Percentiles rank a stretch among this genome's conserved stretches.
Evolutionary conservation across 2,113 vertebrate species (phyloP).

Genomic region (Gymnarchus niloticus): DNA sequence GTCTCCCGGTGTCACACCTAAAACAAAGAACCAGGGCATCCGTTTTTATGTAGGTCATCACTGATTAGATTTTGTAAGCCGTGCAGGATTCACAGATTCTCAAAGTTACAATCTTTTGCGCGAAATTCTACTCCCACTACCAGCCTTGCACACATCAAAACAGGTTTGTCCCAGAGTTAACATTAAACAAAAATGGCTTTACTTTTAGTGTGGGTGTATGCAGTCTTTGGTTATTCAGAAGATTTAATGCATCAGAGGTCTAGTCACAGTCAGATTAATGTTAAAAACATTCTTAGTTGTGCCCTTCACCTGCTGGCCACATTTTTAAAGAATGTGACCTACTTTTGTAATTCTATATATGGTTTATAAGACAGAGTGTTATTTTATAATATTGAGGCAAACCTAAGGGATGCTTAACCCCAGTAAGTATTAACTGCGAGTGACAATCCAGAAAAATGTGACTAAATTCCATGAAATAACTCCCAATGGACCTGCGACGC

Average conservation of each 20-base stretch:
- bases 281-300: background rate
- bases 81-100: slow-evolving; percentile 3
- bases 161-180: background rate
- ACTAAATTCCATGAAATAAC: background rate
- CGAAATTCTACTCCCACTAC: background rate
- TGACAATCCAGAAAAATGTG: background rate
- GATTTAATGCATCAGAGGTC: background rate
- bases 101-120: background rate
- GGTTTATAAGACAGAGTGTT: background rate
- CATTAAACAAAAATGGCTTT: background rate
- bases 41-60: slow-evolving; percentile 2
- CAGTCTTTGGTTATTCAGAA: background rate
- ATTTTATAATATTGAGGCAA: background rate
- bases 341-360: background rate
- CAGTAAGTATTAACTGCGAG: background rate
- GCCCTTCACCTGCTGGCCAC: background rate
- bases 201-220: background rate
- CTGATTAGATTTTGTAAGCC: background rate
- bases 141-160: background rate
- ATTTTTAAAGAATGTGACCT: background rate
- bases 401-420: background rate
- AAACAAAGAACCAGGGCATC: background rate
- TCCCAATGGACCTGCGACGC: background rate
- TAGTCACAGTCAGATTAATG: background rate
- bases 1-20: background rate